Evolutionary conservation across 2,888 invertebrate species (phyloP).

Genomic region (Trissoscelio sp.): DNA sequence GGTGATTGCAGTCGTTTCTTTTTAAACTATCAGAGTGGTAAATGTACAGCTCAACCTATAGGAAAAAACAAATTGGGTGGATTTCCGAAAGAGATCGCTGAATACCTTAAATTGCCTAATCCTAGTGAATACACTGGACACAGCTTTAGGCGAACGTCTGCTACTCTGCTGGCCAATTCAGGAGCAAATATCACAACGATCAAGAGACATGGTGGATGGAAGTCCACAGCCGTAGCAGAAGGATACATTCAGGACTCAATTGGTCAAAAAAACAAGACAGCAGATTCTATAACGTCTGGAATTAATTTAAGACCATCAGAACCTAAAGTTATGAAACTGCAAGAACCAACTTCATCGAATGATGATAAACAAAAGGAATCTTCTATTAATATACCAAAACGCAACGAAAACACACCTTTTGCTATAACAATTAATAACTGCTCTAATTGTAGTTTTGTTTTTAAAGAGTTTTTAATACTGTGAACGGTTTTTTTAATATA

Average conservation of each 20-base stretch:
- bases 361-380: not conserved
- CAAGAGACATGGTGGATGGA: conserved; percentile 58
- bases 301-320: conserved; percentile 1
- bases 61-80: conserved; percentile 67
- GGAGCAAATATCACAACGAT: conserved; percentile 61
- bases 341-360: not conserved
- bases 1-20: not conserved
- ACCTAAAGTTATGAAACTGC: not conserved
- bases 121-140: conserved; percentile 68
- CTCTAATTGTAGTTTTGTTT: conserved; percentile 6
- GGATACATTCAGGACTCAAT: conserved; percentile 14
- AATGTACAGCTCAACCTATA: conserved; percentile 39
- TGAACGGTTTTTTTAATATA: too few species aligned
- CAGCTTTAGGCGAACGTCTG: conserved; percentile 64
- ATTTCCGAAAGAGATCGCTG: conserved; percentile 69
- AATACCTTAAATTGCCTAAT: conserved; percentile 63
- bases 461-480: too few species aligned
- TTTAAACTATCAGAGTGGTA: too few species aligned
- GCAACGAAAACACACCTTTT: not conserved
- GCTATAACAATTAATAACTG: conserved; percentile 5
- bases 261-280: conserved; percentile 5
- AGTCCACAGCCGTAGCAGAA: conserved; percentile 30
- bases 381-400: not conserved
- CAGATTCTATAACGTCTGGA: not conserved
- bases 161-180: conserved; percentile 63